A percentile compares a stretch with the other conserved stretches of the same genome.
phyloP scores from a whole-genome alignment of 2,113 vertebrate genomes.

The Abramis brama region DNA sequence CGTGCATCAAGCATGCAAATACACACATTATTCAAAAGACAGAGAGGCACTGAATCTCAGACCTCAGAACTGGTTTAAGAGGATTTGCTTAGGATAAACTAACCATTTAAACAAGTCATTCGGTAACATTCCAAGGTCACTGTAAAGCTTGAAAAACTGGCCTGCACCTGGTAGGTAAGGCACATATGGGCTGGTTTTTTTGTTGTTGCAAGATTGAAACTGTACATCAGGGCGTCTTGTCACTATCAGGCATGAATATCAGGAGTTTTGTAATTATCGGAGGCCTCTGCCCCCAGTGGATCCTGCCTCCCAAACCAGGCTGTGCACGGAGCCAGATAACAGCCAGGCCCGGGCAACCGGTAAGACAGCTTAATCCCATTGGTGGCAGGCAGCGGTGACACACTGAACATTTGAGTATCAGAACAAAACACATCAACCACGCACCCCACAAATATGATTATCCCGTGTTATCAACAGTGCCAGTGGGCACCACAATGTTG shows the following conservation, averaged over 20 bases:
- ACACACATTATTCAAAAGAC: conserved; percentile 21
- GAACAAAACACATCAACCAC: conserved; percentile 36
- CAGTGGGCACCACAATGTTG: conserved; percentile 3
- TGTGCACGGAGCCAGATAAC: conserved; percentile 51
- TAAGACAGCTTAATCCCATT: conserved; percentile 55
- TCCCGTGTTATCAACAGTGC: not conserved
- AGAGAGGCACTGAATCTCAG: not conserved
- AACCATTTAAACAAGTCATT: conserved; percentile 11
- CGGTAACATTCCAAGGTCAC: not conserved
- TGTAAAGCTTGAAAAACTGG: not conserved
- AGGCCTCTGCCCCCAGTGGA: conserved; percentile 32
- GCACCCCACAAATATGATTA: conserved; percentile 17
- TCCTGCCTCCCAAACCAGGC: conserved; percentile 30
- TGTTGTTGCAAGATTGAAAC: not conserved
- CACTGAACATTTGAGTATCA: conserved; percentile 18
- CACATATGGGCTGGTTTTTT: not conserved
- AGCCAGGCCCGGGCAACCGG: conserved; percentile 34
- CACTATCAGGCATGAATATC: conserved; percentile 41
- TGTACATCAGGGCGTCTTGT: conserved; percentile 8
- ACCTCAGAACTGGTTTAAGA: not conserved
- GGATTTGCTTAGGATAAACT: not conserved
- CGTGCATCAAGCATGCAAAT: conserved; percentile 29
- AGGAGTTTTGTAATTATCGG: conserved; percentile 46
- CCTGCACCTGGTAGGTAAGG: not conserved
- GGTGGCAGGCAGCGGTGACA: conserved; percentile 34